These are phyloP conservation scores for Lophura swinhoii DNA, from an alignment of 2,797 vertebrate genomes.

Conservation along the genomic window DNA sequence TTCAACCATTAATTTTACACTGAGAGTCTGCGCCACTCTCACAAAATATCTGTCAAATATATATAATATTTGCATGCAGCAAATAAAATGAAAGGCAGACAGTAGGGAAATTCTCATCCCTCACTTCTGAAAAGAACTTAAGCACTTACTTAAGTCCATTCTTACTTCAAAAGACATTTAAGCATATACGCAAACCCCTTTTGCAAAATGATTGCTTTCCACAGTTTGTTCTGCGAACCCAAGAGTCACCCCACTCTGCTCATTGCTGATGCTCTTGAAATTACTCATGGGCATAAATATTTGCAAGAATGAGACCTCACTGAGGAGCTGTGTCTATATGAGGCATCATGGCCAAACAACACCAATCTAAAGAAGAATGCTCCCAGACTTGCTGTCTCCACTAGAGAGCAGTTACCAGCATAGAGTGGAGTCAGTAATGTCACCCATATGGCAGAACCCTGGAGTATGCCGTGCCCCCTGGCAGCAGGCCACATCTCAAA, in stretches of 20 bases:
- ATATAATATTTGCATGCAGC: not conserved
- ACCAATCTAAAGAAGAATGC: not conserved
- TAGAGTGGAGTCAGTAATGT: accelerated
- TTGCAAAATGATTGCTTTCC: not conserved
- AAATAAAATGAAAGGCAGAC: not conserved
- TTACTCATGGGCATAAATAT: slow-evolving; percentile 36
- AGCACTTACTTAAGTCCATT: not conserved
- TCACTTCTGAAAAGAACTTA: not conserved
- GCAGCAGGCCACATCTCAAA: not conserved
- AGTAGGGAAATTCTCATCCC: not conserved
- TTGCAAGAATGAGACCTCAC: not conserved
- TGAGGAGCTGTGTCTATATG: not conserved
- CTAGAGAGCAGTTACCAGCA: not conserved
- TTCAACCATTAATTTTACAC: not conserved
- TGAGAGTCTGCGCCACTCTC: not conserved
- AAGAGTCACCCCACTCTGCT: not conserved
- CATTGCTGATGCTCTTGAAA: not conserved
- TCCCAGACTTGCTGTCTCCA: slow-evolving; percentile 43
- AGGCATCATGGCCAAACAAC: slow-evolving; percentile 20
- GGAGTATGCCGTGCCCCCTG: not conserved
- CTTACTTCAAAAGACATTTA: not conserved
- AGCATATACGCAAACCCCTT: not conserved
- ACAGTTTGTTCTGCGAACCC: not conserved
- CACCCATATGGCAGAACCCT: slow-evolving; percentile 1
- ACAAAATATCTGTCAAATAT: not conserved